Evolutionary conservation across 1,140 invertebrate species (phyloP).

Genomic region (Penaeus indicus): DNA sequence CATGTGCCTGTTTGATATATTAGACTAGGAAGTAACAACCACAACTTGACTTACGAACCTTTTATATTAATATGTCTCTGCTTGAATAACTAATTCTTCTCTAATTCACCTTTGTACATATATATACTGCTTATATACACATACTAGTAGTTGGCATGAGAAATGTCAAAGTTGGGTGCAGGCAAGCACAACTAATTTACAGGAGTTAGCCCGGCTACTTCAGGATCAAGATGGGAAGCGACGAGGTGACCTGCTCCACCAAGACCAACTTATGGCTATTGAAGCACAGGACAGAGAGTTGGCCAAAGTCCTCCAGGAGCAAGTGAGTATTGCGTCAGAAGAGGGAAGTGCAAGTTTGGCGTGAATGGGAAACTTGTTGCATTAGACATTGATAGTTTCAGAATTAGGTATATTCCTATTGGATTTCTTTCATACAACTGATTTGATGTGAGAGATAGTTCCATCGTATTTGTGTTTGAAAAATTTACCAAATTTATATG

Average conservation of each 20-base stretch:
- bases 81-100: too few relatives aligned
- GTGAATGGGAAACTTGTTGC: too few relatives aligned
- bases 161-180: conserved; percentile 39
- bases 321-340: conserved; percentile 71
- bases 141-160: conserved; percentile 32
- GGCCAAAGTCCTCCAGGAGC: conserved; percentile 89
- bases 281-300: conserved; percentile 93
- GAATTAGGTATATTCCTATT: too few relatives aligned
- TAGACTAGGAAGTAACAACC: too few relatives aligned
- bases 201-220: conserved; percentile 78
- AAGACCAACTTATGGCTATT: conserved; percentile 84
- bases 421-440: too few relatives aligned
- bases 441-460: too few relatives aligned
- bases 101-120: not conserved
- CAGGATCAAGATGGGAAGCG: conserved; percentile 78
- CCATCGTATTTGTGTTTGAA: too few relatives aligned
- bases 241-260: conserved; percentile 77
- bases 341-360: not conserved
- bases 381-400: too few relatives aligned
- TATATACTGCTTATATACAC: not conserved
- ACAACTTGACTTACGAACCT: too few relatives aligned
- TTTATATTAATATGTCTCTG: too few relatives aligned
- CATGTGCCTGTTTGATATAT: too few relatives aligned
- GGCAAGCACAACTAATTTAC: conserved; percentile 62
- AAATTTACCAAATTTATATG: too few relatives aligned